These are phyloP conservation scores for Setipinna tenuifilis DNA, from an alignment of 2,797 vertebrate species.

Conservation along the genomic window DNA sequence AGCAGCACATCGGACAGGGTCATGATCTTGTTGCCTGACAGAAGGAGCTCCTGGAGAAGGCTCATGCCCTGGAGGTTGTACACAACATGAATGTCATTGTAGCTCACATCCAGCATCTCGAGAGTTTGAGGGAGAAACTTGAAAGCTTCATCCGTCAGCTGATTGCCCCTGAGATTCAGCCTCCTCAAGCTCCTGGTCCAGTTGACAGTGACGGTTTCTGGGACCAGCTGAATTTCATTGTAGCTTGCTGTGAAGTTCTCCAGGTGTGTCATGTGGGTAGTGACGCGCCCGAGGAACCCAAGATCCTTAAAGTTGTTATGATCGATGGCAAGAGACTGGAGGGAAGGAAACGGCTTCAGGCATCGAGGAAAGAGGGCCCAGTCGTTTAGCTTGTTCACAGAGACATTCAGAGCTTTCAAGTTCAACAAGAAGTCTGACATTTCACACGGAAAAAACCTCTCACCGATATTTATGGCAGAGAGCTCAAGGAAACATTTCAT, in stretches of 20 bases:
- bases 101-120: not conserved
- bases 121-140: not conserved
- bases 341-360: not conserved
- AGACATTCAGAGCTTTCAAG: not conserved
- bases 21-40: too few relatives aligned
- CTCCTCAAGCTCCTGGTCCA: not conserved
- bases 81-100: not conserved
- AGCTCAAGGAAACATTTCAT: not conserved
- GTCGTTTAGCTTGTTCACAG: not conserved
- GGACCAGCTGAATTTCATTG: not conserved
- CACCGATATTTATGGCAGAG: too few relatives aligned
- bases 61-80: not conserved
- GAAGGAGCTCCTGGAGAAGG: not conserved
- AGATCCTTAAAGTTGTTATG: not conserved
- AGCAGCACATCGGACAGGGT: too few relatives aligned
- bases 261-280: not conserved
- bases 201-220: not conserved
- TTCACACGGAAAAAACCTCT: too few relatives aligned
- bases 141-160: not conserved
- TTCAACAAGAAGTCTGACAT: not conserved
- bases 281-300: not conserved
- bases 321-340: not conserved
- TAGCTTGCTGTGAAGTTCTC: not conserved
- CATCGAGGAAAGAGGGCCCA: fast-evolving
- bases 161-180: not conserved